Base-by-base conservation (phyloP, 1,140 invertebrate genomes). In the Heliconius himera region DNA sequence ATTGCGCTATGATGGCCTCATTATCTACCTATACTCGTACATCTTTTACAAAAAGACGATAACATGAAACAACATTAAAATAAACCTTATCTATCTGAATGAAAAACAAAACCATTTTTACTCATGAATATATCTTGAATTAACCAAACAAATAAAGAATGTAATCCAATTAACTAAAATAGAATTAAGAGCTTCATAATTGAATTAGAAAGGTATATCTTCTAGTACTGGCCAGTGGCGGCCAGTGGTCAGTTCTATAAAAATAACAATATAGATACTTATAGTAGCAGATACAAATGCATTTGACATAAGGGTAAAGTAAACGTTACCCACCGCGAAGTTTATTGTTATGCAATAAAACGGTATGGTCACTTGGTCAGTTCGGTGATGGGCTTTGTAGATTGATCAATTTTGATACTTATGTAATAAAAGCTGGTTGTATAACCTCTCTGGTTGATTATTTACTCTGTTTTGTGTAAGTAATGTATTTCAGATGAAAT, bases 311-410 rank as follows among this genome's bases (percentile, higher is more conserved):
- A 76, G 74, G 36, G 72, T 51, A 74, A 36, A 33, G 49, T 22
- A 78, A 76, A 72, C n/a, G 20, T 46, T 2, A 22, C 46, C 8
- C 70, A 54, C 76, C 33, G 56, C 4, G 2, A 8, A 33, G 72
- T 74, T 78, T 74, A 78, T 78, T 56, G 77, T 78, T 51, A 46
- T 51, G 78, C 78, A 79, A 79, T 79, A 79, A 79, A 79, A 75
- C 78, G 78, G 60, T 79, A 79, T 79, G 78, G 78, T 71, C 78
- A 74, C 49, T 66, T n/a, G 71, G 36, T 13, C 36, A 73, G 54
- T 41, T 60, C 73, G 74, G 70, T 71, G 56, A 66, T 60, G 26
- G 54, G 56, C 33, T 79, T 13, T 46, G 5, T 3, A 11, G 73
- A 75, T 71, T 71, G 3, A 26, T 22, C 8, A 8, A 11, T 70